Evolutionary conservation across 35 echinoderm and acorn worm genomes (phyloP).

Genomic region (Heliocidaris tuberculata): DNA sequence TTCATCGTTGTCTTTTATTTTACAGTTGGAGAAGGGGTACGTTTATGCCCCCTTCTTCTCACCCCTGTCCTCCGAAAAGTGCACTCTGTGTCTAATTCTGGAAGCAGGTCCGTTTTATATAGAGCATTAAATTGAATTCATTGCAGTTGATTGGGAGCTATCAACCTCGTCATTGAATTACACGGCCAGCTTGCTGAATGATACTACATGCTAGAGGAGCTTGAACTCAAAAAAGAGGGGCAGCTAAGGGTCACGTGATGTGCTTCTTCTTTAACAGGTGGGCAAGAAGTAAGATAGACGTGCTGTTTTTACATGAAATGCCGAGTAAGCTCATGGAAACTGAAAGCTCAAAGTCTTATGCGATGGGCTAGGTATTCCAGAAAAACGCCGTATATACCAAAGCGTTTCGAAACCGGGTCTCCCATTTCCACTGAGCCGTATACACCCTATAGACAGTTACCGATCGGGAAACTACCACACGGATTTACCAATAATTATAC

Average conservation of each 20-base stretch:
- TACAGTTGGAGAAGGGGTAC: neutral
- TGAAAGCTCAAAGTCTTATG: no score
- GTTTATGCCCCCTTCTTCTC: neutral
- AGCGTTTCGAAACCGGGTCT: no score
- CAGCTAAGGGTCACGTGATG: neutral
- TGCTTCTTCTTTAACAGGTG: neutral
- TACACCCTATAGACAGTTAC: no score
- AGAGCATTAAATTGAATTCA: constrained; percentile 13
- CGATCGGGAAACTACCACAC: no score
- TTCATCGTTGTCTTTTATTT: neutral
- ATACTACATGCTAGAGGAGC: neutral
- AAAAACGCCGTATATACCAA: no score
- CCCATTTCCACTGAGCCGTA: no score
- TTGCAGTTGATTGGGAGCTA: constrained; percentile 1
- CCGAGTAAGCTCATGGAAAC: no score
- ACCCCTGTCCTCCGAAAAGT: neutral
- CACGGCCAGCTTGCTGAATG: neutral
- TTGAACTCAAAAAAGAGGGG: neutral
- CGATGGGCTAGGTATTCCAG: no score
- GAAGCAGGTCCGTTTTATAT: neutral
- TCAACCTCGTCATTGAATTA: neutral
- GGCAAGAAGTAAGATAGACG: neutral
- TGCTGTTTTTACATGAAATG: no score
- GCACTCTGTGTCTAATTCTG: neutral
- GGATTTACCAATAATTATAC: no score